A percentile compares a stretch with the other conserved stretches of the same genome.
These are phyloP conservation scores for Sycobia sp. DNA, from an alignment of 1,140 invertebrate genomes.

Conservation along the genomic window DNA sequence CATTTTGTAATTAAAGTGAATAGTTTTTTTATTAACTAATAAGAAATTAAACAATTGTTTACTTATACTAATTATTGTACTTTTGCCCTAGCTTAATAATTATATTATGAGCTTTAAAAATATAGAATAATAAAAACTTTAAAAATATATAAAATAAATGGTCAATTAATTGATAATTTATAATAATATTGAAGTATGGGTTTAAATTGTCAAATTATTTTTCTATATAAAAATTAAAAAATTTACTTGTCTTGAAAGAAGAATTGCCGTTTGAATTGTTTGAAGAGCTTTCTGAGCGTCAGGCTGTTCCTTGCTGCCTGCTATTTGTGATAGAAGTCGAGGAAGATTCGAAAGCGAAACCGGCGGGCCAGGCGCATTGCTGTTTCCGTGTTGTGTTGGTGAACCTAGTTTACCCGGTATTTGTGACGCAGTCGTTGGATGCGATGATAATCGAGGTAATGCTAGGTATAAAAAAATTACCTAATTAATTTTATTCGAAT, in stretches of 20 bases:
- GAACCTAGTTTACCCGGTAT: conserved; percentile 60
- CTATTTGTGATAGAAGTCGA: conserved; percentile 63
- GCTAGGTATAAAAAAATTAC: conserved; percentile 51
- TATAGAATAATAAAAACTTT: too few species aligned
- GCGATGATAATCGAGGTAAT: conserved; percentile 72
- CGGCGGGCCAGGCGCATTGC: conserved; percentile 63
- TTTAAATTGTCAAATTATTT: too few species aligned
- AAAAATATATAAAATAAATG: too few species aligned
- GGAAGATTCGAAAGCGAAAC: conserved; percentile 62
- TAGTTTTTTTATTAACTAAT: too few species aligned
- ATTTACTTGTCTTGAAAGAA: conserved; percentile 61
- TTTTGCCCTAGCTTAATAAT: too few species aligned
- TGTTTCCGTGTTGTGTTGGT: conserved; percentile 57
- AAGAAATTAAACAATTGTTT: too few species aligned
- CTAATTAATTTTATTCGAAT: neutral
- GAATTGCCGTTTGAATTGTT: conserved; percentile 66
- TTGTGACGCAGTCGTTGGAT: conserved; percentile 59
- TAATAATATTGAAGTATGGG: too few species aligned
- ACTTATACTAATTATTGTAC: too few species aligned
- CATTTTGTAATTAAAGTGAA: too few species aligned
- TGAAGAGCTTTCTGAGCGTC: conserved; percentile 66
- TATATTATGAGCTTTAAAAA: too few species aligned
- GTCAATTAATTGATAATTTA: too few species aligned
- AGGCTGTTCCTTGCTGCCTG: conserved; percentile 61
- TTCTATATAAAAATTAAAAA: too few species aligned